Evolutionary conservation across 2,797 vertebrate genomes (phyloP), one percentile per base, ranked within the genome.

Genomic region (Hemitrygon akajei): DNA sequence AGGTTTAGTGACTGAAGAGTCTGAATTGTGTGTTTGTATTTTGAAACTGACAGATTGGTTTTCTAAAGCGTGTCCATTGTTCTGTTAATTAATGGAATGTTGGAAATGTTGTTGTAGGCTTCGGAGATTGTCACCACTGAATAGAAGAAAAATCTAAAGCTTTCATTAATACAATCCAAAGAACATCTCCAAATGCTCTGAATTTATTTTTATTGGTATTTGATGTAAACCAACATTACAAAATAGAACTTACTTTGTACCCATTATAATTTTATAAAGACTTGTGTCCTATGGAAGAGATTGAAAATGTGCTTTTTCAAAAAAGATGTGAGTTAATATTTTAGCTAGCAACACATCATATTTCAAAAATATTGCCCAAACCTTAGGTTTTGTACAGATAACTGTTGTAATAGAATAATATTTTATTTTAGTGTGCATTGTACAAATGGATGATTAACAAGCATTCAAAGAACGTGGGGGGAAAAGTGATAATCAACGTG

Each of bases 11-110:
- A 95, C 96, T 97, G 97, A 97, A 97, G 63, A 71, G 77, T 58
- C 73, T 93, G 76, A 80, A 82, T 97, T 96, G 96, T 96, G 96
- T 96, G 96, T 96, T 96, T 96, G 97, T 96, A 96, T 96, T 96
- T 96, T 96, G 94, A 97, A 97, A 97, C 97, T 96, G 96, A 97
- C 97, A 97, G 97, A 97, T 97, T 96, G 96, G 96, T 96, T 94
- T 96, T 95, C 94, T 94, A 94, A 97, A 97, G 96, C 96, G 96
- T 95, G 95, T 93, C 96, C 95, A 97, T 97, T 97, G 97, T 97
- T 96, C 95, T 95, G 95, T 96, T 97, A 97, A 97, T 98, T 97
- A 97, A 97, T 96, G 96, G 96, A 97, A 97, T 97, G 96, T 97
- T 97, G 95, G 95, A 95, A 97, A 97, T 96, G 96, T 97, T 97